Conservation (phyloP, 2,888 invertebrate species). For the Bombylius discolor region DNA sequence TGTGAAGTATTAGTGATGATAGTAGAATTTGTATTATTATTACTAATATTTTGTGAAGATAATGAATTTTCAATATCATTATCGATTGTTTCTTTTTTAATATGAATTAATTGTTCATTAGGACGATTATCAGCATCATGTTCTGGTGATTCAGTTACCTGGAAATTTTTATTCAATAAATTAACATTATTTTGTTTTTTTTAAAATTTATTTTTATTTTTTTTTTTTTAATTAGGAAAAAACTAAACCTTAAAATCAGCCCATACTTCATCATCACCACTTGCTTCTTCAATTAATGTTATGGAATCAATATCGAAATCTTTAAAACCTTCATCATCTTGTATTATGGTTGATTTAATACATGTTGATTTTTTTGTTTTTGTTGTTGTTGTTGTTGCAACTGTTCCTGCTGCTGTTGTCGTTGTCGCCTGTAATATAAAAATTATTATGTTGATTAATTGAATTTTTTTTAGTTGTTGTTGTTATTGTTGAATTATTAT, state of each 20-base stretch:
- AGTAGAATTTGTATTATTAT: no score
- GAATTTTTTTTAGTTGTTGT: no score
- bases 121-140: not conserved
- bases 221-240: not conserved
- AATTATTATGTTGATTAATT: not conserved
- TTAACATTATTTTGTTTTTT: no score
- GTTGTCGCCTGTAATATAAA: not conserved
- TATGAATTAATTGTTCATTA: not conserved
- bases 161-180: not conserved
- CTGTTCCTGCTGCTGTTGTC: no score
- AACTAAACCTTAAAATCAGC: slow-evolving; percentile 10
- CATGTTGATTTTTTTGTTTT: not conserved
- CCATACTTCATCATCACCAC: slow-evolving; percentile 10
- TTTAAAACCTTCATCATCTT: not conserved
- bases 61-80: not conserved
- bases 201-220: no score
- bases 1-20: no score
- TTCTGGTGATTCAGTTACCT: slow-evolving; percentile 8
- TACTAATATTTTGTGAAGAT: no score
- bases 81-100: not conserved
- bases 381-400: not conserved
- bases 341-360: not conserved
- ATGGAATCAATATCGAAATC: not conserved
- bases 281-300: slow-evolving; percentile 5
- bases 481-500: no score